These are phyloP conservation scores for Pterois miles DNA, from an alignment of 2,797 vertebrate species.

Conservation along the genomic window DNA sequence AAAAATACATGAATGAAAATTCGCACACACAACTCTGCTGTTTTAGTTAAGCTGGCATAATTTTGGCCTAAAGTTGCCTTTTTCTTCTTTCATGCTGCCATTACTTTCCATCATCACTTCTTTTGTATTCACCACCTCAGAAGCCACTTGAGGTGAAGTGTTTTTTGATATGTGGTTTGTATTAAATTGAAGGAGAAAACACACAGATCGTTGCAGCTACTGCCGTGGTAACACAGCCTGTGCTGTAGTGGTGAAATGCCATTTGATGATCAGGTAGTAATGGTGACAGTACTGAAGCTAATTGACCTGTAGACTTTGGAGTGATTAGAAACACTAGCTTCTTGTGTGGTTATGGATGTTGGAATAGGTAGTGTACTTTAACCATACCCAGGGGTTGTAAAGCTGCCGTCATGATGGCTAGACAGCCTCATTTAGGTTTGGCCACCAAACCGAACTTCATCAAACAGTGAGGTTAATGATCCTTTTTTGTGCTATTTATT, in stretches of 20 bases:
- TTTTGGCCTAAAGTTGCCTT: background rate
- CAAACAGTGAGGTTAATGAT: background rate
- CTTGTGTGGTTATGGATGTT: background rate
- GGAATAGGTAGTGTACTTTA: slow-evolving; percentile 44
- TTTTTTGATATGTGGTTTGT: background rate
- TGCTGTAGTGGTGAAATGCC: background rate
- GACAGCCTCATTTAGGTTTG: slow-evolving; percentile 30
- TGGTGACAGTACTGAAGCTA: background rate
- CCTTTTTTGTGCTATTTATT: background rate
- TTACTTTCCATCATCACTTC: background rate
- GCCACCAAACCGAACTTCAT: background rate
- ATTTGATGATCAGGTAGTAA: background rate
- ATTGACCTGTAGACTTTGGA: slow-evolving; percentile 62
- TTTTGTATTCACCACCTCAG: background rate
- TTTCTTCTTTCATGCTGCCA: background rate
- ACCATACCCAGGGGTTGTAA: slow-evolving; percentile 41
- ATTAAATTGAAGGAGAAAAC: background rate
- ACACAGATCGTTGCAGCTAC: background rate
- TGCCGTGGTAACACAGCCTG: too few species aligned
- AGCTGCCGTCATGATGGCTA: slow-evolving; percentile 16
- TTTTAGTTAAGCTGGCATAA: background rate
- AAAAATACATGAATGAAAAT: background rate
- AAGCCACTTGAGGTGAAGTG: background rate
- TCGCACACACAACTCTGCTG: background rate
- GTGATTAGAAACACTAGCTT: slow-evolving; percentile 9